These are phyloP conservation scores for Oxytorus armatus DNA, from an alignment of 2,888 invertebrate genomes.

Conservation along the genomic window DNA sequence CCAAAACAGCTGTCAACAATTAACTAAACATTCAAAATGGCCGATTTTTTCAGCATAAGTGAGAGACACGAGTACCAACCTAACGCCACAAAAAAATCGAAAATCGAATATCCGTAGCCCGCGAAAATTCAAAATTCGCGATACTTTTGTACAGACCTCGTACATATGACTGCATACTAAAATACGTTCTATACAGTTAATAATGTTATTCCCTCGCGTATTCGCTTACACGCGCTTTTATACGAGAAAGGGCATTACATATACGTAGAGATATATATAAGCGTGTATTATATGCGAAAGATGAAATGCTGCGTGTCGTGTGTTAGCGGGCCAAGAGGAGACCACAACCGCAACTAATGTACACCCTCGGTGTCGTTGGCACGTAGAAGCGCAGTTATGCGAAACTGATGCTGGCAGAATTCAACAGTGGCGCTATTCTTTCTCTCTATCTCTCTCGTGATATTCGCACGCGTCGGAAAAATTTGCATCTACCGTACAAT, in stretches of 20 bases:
- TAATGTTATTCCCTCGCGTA: slow-evolving; percentile 33
- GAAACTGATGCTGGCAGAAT: slow-evolving; percentile 17
- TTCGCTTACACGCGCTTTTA: slow-evolving; percentile 33
- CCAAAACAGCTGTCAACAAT: too few relatives aligned
- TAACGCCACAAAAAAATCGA: too few relatives aligned
- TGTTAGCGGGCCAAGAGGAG: slow-evolving; percentile 35
- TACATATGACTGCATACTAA: slow-evolving; percentile 16
- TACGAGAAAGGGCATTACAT: slow-evolving; percentile 5
- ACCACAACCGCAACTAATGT: slow-evolving; percentile 48
- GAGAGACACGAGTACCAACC: too few relatives aligned
- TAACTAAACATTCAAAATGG: too few relatives aligned
- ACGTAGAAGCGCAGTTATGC: slow-evolving; percentile 64
- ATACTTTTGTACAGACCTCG: background rate
- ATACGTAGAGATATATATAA: background rate
- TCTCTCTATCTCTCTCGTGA: slow-evolving; percentile 1
- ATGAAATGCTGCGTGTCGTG: slow-evolving; percentile 50
- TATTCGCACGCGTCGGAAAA: slow-evolving; percentile 61
- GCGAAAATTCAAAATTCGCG: too few relatives aligned
- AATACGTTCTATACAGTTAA: background rate
- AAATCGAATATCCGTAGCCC: too few relatives aligned
- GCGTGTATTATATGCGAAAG: slow-evolving; percentile 14
- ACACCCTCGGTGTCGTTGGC: slow-evolving; percentile 38
- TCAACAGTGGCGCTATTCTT: slow-evolving; percentile 40
- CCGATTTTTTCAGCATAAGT: too few relatives aligned
- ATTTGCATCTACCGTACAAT: slow-evolving; percentile 80